These are phyloP conservation scores for Gonocerus acuteangulatus DNA, from an alignment of 2,888 invertebrate species.

Conservation along the genomic window DNA sequence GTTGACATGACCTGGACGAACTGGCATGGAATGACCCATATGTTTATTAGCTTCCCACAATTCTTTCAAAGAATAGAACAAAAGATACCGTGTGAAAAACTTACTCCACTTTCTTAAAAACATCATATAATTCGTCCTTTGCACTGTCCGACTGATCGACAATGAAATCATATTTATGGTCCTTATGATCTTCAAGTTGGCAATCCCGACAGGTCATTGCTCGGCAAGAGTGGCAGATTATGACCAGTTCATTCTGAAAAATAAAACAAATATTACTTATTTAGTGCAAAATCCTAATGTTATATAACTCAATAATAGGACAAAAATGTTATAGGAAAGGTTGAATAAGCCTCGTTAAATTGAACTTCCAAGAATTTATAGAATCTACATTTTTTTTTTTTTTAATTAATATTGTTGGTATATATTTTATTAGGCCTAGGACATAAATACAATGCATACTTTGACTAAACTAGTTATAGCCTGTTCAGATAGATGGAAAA, in stretches of 20 bases:
- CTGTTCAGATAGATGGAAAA: too few species aligned
- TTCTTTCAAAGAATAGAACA: too few species aligned
- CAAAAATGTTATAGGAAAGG: neutral
- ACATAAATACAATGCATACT: too few species aligned
- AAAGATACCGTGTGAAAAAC: too few species aligned
- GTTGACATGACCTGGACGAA: too few species aligned
- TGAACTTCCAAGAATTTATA: too few species aligned
- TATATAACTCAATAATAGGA: neutral
- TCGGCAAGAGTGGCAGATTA: constrained; percentile 91
- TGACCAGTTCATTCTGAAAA: constrained; percentile 64
- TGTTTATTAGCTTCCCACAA: too few species aligned
- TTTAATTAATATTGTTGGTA: too few species aligned
- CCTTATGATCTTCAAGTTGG: constrained; percentile 82
- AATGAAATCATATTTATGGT: constrained; percentile 90
- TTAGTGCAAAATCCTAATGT: neutral
- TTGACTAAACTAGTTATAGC: too few species aligned
- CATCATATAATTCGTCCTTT: constrained; percentile 14
- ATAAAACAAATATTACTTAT: constrained; percentile 9
- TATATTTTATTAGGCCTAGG: too few species aligned
- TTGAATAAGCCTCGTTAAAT: neutral
- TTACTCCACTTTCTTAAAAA: constrained; percentile 18
- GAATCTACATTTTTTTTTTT: too few species aligned
- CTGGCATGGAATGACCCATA: too few species aligned
- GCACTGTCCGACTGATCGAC: constrained; percentile 49
- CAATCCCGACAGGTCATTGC: constrained; percentile 88